Percentiles rank a stretch among this genome's conserved stretches.
Evolutionary conservation across 2,888 invertebrate species (phyloP).

Genomic region (Colletes collaris): DNA sequence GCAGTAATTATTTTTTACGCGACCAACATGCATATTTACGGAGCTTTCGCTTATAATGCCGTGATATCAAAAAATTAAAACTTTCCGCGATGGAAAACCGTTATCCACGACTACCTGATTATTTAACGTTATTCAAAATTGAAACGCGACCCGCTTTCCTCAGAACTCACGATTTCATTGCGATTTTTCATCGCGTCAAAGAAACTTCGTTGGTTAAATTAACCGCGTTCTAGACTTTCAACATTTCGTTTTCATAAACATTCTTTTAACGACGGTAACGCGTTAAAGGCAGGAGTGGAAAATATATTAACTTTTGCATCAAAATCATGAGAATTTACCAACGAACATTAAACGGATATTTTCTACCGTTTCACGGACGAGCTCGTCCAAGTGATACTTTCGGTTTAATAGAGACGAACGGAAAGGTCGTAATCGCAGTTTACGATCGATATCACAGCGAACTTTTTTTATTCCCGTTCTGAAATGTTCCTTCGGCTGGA

Average conservation of each 20-base stretch:
- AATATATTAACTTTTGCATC: background rate
- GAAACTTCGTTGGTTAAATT: constrained; percentile 9
- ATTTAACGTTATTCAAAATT: background rate
- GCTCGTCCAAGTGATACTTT: background rate
- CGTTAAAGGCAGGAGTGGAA: background rate
- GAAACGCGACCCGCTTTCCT: background rate
- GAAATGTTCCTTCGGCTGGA: background rate
- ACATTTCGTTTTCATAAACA: background rate
- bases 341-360: constrained; percentile 15
- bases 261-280: background rate
- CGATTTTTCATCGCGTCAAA: constrained; percentile 37
- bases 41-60: too few relatives aligned
- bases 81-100: too few relatives aligned
- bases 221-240: background rate
- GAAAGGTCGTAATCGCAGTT: constrained; percentile 12
- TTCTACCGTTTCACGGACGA: background rate
- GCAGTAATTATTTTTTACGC: background rate
- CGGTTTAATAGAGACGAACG: constrained; percentile 6
- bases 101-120: background rate
- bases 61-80: too few relatives aligned
- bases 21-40: background rate
- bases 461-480: constrained; percentile 3
- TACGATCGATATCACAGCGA: constrained; percentile 18
- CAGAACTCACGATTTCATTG: background rate
- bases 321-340: constrained; percentile 5